Conservation (phyloP, 92 coral and sea anemone species). For the Montipora capitata region DNA sequence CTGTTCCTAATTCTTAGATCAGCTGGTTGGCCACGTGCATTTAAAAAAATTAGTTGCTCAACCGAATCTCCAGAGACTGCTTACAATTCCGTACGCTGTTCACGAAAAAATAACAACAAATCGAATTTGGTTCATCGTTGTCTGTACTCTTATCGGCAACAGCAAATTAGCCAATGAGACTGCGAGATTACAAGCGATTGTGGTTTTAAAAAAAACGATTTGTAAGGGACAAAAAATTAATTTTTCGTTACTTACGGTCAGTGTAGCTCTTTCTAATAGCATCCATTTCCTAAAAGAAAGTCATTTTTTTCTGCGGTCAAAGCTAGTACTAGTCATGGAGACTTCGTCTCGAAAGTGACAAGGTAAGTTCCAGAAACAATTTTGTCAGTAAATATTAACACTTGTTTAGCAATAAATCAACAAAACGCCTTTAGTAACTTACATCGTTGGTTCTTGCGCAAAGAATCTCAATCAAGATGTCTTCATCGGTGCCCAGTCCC, state of each 20-base stretch:
- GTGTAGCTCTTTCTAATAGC: conserved; percentile 68
- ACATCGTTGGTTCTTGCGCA: conserved; percentile 86
- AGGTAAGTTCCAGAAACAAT: neutral
- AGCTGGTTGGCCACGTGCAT: too few species aligned
- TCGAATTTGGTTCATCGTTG: neutral
- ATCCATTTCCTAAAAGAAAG: conserved; percentile 68
- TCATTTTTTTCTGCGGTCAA: too few species aligned
- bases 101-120: too few species aligned
- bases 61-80: too few species aligned
- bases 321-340: too few species aligned
- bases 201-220: neutral
- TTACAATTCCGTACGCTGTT: too few species aligned
- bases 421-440: conserved; percentile 25
- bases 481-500: conserved; percentile 97
- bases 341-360: neutral
- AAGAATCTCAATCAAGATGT: conserved; percentile 84
- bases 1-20: too few species aligned
- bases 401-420: too few species aligned
- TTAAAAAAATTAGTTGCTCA: too few species aligned
- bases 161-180: too few species aligned
- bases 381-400: neutral
- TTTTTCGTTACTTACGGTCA: conserved; percentile 59
- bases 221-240: neutral
- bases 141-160: too few species aligned
- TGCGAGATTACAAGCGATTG: too few species aligned